phyloP scores from a whole-genome alignment of 2,888 invertebrate genomes.

The Spilosoma lubricipeda region DNA sequence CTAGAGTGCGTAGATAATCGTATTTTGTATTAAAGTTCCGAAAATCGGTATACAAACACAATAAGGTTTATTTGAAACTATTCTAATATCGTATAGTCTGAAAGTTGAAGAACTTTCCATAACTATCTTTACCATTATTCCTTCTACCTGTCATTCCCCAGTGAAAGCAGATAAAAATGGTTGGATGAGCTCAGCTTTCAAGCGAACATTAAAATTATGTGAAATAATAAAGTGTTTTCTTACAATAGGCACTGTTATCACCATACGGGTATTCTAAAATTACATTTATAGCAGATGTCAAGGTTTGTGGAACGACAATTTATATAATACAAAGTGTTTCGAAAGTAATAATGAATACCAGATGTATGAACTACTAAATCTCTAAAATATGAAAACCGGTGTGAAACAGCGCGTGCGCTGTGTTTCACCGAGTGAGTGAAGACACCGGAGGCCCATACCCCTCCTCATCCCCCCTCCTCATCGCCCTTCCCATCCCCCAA shows the following conservation, averaged over 20 bases:
- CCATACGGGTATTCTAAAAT: conserved; percentile 18
- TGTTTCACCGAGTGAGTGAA: too few species aligned
- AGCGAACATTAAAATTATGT: conserved; percentile 35
- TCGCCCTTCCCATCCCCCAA: too few species aligned
- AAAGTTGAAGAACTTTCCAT: not conserved
- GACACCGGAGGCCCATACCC: too few species aligned
- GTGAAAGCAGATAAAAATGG: conserved; percentile 27
- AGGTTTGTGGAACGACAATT: not conserved
- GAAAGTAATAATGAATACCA: not conserved
- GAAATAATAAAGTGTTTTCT: conserved; percentile 38
- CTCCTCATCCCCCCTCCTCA: too few species aligned
- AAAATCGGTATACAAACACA: not conserved
- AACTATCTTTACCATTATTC: conserved; percentile 14
- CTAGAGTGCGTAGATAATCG: too few species aligned
- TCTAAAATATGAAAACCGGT: too few species aligned
- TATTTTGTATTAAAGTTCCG: not conserved
- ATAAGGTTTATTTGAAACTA: not conserved
- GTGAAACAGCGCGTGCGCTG: too few species aligned
- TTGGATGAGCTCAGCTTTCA: conserved; percentile 22
- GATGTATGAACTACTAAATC: not conserved
- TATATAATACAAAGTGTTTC: not conserved
- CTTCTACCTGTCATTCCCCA: conserved; percentile 16
- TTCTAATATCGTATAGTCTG: not conserved
- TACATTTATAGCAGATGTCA: not conserved
- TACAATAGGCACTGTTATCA: conserved; percentile 38